These are phyloP conservation scores for Otolemur garnettii DNA, from an alignment of 2,113 vertebrate genomes.

Conservation along the genomic window DNA sequence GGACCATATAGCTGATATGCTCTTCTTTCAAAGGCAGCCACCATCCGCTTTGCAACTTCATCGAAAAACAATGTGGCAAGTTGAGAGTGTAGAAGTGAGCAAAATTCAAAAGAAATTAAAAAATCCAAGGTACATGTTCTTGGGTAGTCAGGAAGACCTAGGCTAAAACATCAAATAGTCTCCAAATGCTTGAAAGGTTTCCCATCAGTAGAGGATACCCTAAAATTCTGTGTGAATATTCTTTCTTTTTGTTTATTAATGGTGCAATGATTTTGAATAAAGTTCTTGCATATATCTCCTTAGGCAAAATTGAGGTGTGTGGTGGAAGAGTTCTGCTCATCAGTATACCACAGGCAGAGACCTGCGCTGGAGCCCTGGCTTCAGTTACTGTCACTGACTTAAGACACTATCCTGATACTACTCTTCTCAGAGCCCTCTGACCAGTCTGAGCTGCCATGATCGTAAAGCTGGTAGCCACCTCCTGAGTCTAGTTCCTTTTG, in stretches of 20 bases:
- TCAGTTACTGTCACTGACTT: not conserved
- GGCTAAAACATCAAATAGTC: too few relatives aligned
- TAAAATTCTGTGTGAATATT: conserved; percentile 98
- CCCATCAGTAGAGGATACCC: conserved; percentile 86
- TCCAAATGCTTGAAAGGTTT: too few relatives aligned
- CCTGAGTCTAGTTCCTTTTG: not conserved
- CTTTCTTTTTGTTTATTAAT: conserved; percentile 95
- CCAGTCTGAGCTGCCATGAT: conserved; percentile 73
- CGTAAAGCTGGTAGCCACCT: conserved; percentile 27
- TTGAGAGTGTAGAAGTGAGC: conserved; percentile 96
- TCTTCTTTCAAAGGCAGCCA: conserved; percentile 94
- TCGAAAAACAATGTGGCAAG: conserved; percentile 96
- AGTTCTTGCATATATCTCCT: conserved; percentile 84
- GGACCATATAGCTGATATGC: conserved; percentile 92
- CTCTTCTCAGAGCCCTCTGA: conserved; percentile 24
- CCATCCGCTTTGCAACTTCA: conserved; percentile 98
- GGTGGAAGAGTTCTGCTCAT: conserved; percentile 89
- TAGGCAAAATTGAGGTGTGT: conserved; percentile 74
- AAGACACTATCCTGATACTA: conserved; percentile 32
- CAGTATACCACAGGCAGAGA: conserved; percentile 90
- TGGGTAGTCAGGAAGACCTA: too few relatives aligned
- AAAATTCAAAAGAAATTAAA: conserved; percentile 95
- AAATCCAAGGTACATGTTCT: too few relatives aligned
- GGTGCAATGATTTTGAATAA: conserved; percentile 94
- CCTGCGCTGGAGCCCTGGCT: not conserved